A percentile compares a stretch with the other conserved stretches of the same genome.
phyloP scores from a whole-genome alignment of 2,888 invertebrate species.

The Acronicta psi region DNA sequence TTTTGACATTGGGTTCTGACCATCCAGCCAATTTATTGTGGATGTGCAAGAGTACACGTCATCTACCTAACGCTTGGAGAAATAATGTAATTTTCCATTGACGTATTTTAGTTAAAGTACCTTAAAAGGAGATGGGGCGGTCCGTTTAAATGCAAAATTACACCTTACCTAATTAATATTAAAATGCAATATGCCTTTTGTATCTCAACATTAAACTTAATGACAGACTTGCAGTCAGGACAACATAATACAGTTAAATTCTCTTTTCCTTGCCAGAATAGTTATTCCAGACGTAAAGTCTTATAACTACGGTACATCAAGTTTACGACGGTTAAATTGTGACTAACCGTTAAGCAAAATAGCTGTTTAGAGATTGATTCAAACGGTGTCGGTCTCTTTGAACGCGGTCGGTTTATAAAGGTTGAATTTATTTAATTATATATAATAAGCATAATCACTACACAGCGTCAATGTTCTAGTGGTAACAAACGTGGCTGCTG shows the following conservation, averaged over 20 bases:
- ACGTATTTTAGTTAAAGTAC: no score
- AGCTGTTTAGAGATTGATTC: not conserved
- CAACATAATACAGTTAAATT: conserved; percentile 19
- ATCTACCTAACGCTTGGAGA: no score
- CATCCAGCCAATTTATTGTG: no score
- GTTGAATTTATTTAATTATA: not conserved
- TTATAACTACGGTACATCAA: conserved; percentile 25
- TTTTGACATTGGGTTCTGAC: no score
- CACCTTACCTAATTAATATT: conserved; percentile 21
- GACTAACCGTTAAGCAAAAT: conserved; percentile 8
- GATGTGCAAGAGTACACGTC: no score
- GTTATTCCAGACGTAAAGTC: conserved; percentile 21
- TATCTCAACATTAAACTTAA: conserved; percentile 17
- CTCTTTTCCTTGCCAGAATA: conserved; percentile 19
- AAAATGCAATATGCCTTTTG: conserved; percentile 11
- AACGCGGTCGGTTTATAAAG: not conserved
- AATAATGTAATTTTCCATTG: no score
- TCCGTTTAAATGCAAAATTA: conserved; percentile 18
- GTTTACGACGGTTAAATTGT: conserved; percentile 28
- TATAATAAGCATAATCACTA: not conserved
- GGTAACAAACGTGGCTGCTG: no score
- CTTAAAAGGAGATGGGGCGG: no score
- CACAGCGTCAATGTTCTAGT: no score
- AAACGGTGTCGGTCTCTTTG: not conserved
- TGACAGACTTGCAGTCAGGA: conserved; percentile 1